Base-by-base conservation (phyloP, 2,888 invertebrate genomes). In the Eristalinus sepulchralis region DNA sequence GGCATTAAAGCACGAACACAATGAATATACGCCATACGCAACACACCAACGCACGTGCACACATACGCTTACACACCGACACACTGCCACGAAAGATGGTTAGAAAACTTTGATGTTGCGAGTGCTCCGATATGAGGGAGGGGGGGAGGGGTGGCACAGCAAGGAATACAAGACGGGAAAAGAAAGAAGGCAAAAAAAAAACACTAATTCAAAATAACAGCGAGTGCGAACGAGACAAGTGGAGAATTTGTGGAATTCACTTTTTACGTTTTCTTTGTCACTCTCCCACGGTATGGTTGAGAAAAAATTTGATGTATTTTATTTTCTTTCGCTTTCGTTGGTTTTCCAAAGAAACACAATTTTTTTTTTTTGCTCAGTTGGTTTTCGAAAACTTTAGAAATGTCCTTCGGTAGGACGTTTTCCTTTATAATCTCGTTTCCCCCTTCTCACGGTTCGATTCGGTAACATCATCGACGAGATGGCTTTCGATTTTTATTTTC, bases 201-300 rank as follows among this genome's bases (percentile, higher is more conserved):
- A n/a, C n/a, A n/a, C n/a, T n/a, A n/a, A n/a, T n/a, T 24, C 1
- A 24, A 22, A 57, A 57, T 22, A 22, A 27, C 22, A 57, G 22
- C 47, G 53, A 86, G 82, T 78, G 75, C 53, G 67, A 86, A 86
- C 27, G 78, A 75, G 82, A 86, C 70, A 68, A 47, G 47, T 1
- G 39, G 24, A 39, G 70, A 75, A 39, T 47, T 47, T 47, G 47
- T 31, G 67, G 27, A 72, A 53, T 82, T 76, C 27, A 55, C 62
- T 47, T 64, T 53, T 53, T 71, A 4, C 8, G 47, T 79, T 64
- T 59, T 71, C 47, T 47, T 77, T 57, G 11, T 39, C 57, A 57
- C 60, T 71, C 67, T 59, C 66, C 39, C 57, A 57, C 47, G 47
- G 17, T 20, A 34, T 53, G 22, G 24, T 62, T 60, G 24, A 33